Base-by-base conservation (phyloP, 1,140 invertebrate genomes). In the Drosophila repletoides region DNA sequence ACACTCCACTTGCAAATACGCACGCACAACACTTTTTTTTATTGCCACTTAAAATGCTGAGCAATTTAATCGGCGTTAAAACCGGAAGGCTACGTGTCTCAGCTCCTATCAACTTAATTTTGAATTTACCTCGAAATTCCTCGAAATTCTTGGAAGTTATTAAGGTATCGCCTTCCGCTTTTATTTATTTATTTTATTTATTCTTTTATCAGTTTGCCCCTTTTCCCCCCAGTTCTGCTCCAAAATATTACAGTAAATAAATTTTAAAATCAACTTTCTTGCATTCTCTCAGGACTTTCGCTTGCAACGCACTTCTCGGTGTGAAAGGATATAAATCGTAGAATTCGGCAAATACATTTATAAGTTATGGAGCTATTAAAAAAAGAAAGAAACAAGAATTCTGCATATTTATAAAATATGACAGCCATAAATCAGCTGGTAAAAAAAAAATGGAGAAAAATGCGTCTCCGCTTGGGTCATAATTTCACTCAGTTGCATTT, bases 1-100 rank as follows among this genome's bases (percentile, higher is more conserved):
- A 52, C n/a, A n/a, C n/a, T n/a, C n/a, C 38, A 34, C 43, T 46
- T 58, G 14, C 26, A 46, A 22, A 34, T 34, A 56, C 66, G 59
- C 66, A 59, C 46, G 58, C 45, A 67, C 46, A 61, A 67, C 64
- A 61, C 21, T 52, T 67, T 67, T 67, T 52, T 67, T 67, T 67
- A 67, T 67, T 52, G 64, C 46, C 46, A 67, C 64, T 67, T 61
- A 67, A 67, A 67, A 31, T 12, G 46, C 55, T 45, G 14, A 34
- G 56, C 56, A 52, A 67, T 67, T 60, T 43, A 61, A 61, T 61
- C 38, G 38, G 40, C 56, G 29, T 61, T 61, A 52, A 59, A 69
- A 34, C 59, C 6, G 19, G 6, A 5, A 9, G 24, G 21, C 41
- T 43, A 67, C 64, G 63, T 66, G 63, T n/a, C n/a, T n/a, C n/a